A percentile compares a stretch with the other conserved stretches of the same genome.
These are phyloP conservation scores for Astyanax mexicanus DNA, from an alignment of 2,797 vertebrate genomes.

Conservation along the genomic window DNA sequence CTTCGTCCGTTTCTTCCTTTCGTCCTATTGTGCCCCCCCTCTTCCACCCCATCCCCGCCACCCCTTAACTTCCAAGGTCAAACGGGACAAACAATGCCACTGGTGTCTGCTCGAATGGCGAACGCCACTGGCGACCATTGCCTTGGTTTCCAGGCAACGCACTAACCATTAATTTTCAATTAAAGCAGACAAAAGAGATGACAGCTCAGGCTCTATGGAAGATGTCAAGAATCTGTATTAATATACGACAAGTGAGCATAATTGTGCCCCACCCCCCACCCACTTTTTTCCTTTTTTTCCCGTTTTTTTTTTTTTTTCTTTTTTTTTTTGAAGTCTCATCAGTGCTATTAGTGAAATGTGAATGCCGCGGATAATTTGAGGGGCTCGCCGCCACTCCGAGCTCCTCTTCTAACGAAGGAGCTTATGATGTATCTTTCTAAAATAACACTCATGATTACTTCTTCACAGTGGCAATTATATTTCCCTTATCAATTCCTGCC, in stretches of 20 bases:
- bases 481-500: constrained; percentile 75
- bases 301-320: too few relatives aligned
- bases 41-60: neutral
- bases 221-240: constrained; percentile 99
- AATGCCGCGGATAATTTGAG: constrained; percentile 84
- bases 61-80: constrained; percentile 95
- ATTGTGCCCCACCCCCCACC: constrained; percentile 91
- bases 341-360: constrained; percentile 83
- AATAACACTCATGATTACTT: constrained; percentile 79
- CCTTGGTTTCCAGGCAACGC: constrained; percentile 95
- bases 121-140: constrained; percentile 88
- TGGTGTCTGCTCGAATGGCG: constrained; percentile 92
- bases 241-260: constrained; percentile 99
- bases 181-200: constrained; percentile 99
- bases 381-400: constrained; percentile 61
- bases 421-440: constrained; percentile 71
- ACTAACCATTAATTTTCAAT: constrained; percentile 99
- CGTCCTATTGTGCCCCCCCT: constrained; percentile 45
- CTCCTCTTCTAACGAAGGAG: constrained; percentile 72
- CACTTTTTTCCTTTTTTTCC: too few relatives aligned
- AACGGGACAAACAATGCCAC: constrained; percentile 95
- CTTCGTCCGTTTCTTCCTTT: constrained; percentile 57
- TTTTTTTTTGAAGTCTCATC: constrained; percentile 85
- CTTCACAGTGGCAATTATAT: constrained; percentile 75
- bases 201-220: constrained; percentile 99